Base-by-base conservation (phyloP, 2,113 vertebrate genomes). In the Naja naja region DNA sequence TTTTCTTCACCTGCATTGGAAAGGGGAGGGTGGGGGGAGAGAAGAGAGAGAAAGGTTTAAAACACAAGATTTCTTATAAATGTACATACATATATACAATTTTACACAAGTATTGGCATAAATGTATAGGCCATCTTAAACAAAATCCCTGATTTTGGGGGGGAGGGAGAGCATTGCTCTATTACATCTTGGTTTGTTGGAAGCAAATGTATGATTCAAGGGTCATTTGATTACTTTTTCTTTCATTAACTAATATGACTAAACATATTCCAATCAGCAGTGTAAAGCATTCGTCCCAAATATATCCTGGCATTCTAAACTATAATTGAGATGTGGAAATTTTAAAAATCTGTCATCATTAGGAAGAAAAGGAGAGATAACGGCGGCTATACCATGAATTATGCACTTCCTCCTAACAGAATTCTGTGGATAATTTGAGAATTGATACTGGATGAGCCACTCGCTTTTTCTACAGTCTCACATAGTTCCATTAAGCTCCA, bases 1-100 rank as follows among this genome's bases (percentile, higher is more conserved):
- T 99, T 99, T 96, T 99, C 99, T 97, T 99, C 99, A 94, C 99
- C 99, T 99, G 97, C 56, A 60, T 93, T 91, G 96, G 85, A 5
- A 95, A 94, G 14, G 23, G 11, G 39, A 30, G 0, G 12, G 1
- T 49, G 25, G 25, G 1, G 69, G 20, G n/a, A 81, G 34, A 81
- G 3, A 22, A 20, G 18, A 39, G 64, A 34, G 69, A 74, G 7
- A 81, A 81, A 43, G 7, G 18, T 81, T 87, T 52, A 12, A 47
- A 87, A 30, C 12, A 49, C 11, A 87, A 52, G 11, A 11, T 43
- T 47, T 27, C 43, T 47, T 47, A 16, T 8, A 87, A 2, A 49
- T 16, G 16, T 30, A n/a, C 18, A 18, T 6, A 11, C 86, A 30
- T 49, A 30, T 52, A 87, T 49, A 16, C 47, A 87, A 43, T 9